Conservation (phyloP, 2,113 vertebrate genomes). For the Pangasianodon gigas region DNA sequence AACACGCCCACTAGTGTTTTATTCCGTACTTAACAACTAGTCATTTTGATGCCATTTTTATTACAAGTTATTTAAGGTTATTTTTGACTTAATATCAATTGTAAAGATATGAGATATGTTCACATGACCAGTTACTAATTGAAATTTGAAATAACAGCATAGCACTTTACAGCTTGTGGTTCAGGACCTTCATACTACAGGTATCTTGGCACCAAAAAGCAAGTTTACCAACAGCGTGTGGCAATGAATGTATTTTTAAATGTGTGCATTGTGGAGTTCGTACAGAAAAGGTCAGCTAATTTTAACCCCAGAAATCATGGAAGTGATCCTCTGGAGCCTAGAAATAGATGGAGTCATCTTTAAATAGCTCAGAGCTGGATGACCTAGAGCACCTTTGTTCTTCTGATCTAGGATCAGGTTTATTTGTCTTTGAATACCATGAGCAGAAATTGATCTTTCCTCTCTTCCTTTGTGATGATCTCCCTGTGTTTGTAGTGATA, state of each 20-base stretch:
- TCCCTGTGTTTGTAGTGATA: neutral
- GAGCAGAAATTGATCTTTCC: slow-evolving; percentile 6
- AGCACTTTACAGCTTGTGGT: neutral
- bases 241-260: slow-evolving; percentile 21
- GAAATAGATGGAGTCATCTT: slow-evolving; percentile 33
- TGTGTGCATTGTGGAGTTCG: slow-evolving; percentile 6
- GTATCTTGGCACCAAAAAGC: neutral
- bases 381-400: slow-evolving; percentile 19
- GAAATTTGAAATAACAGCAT: neutral
- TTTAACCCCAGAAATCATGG: slow-evolving; percentile 1
- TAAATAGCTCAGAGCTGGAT: slow-evolving; percentile 41
- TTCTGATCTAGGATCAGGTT: slow-evolving; percentile 5
- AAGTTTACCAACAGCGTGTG: neutral
- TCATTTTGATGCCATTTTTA: neutral
- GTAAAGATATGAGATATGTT: neutral
- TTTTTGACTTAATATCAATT: neutral
- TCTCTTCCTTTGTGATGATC: neutral
- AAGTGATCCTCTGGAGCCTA: slow-evolving; percentile 38
- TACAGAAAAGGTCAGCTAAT: slow-evolving; percentile 37
- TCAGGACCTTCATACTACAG: neutral
- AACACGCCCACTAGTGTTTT: neutral
- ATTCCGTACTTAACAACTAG: neutral
- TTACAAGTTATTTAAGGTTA: neutral
- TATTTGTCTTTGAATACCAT: slow-evolving; percentile 1
- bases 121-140: neutral